Percentiles rank a stretch among this genome's conserved stretches.
Conservation (phyloP, 2,797 vertebrate genomes). For the Allobates femoralis region DNA sequence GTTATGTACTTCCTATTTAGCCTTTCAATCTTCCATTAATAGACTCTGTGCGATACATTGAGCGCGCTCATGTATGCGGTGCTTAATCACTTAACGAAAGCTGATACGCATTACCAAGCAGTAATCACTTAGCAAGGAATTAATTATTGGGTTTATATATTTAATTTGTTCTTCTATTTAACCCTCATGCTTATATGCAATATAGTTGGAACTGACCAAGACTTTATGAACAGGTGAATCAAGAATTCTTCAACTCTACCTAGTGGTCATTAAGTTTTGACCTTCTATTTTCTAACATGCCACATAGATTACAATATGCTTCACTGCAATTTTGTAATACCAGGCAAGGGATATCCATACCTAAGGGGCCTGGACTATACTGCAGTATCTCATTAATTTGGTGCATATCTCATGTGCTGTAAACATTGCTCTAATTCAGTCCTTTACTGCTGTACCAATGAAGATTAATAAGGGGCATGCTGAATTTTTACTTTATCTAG, state of each 20-base stretch:
- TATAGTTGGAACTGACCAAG: neutral
- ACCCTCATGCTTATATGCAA: neutral
- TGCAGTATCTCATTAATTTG: neutral
- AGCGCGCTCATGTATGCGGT: neutral
- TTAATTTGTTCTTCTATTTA: conserved; percentile 54
- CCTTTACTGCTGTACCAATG: too few species aligned
- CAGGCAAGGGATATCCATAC: neutral
- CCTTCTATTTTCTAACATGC: neutral
- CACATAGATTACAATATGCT: neutral
- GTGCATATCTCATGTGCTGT: too few species aligned
- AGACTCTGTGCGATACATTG: conserved; percentile 7
- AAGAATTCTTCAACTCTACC: neutral
- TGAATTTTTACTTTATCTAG: too few species aligned
- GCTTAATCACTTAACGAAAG: neutral
- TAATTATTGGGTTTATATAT: conserved; percentile 59
- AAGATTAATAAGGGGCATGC: too few species aligned
- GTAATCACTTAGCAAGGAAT: conserved; percentile 60
- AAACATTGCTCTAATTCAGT: too few species aligned
- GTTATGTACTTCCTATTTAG: neutral
- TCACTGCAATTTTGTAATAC: neutral
- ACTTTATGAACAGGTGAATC: neutral
- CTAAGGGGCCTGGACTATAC: neutral
- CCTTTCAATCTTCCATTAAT: conserved; percentile 34
- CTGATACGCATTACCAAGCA: conserved; percentile 19
- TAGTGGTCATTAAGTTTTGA: neutral